These are phyloP conservation scores for Pentamera pediparva DNA, from an alignment of 53 echinoderm and acorn worm species.

Conservation along the genomic window DNA sequence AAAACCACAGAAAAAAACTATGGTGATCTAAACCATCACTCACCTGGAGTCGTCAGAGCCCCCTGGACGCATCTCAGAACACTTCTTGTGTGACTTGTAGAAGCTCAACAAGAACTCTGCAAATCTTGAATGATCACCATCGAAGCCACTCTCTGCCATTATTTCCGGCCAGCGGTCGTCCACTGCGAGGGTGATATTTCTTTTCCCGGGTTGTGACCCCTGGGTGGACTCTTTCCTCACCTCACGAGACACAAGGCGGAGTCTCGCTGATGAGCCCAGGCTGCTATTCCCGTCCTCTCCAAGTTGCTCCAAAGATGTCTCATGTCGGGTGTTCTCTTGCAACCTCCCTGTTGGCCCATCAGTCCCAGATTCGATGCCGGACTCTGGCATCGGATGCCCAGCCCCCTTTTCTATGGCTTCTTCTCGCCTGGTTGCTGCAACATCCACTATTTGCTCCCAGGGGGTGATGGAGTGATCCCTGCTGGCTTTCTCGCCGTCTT, in stretches of 20 bases:
- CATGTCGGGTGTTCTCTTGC: background rate
- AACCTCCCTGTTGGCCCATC: background rate
- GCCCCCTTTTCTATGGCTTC: background rate
- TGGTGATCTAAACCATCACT: background rate
- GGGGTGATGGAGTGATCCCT: too few relatives aligned
- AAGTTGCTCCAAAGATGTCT: background rate
- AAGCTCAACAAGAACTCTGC: conserved; percentile 17
- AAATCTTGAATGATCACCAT: background rate
- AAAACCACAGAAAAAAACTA: too few relatives aligned
- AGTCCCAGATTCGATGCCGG: too few relatives aligned
- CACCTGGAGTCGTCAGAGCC: background rate
- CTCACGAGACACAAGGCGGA: too few relatives aligned
- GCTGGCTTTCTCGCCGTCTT: too few relatives aligned
- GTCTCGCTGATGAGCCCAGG: background rate
- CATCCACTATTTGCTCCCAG: conserved; percentile 1
- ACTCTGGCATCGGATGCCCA: background rate
- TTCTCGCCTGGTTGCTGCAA: background rate
- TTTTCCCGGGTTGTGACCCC: background rate
- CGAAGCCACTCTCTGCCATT: conserved; percentile 22
- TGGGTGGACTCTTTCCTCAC: background rate
- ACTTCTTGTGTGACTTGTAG: background rate
- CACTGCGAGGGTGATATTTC: background rate
- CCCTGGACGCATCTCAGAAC: background rate
- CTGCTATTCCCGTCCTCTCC: background rate
- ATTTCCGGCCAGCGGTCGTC: background rate